A percentile compares a stretch with the other conserved stretches of the same genome.
Evolutionary conservation across 2,888 invertebrate species (phyloP).

Genomic region (Caenorhabditis sulstoni): DNA sequence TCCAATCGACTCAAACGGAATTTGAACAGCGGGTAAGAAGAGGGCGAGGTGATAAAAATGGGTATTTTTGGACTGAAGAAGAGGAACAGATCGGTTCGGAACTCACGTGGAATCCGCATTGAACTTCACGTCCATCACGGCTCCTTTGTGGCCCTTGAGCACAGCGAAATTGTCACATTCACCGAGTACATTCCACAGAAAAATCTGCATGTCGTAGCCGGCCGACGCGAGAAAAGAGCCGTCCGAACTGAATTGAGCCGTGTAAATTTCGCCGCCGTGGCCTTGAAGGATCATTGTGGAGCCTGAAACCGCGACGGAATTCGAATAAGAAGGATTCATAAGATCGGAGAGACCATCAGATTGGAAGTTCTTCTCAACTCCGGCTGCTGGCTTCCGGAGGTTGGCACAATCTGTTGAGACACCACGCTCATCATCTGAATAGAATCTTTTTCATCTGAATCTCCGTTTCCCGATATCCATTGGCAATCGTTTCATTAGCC

Average conservation of each 20-base stretch:
- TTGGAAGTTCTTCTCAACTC: slow-evolving; percentile 19
- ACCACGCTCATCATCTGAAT: not conserved
- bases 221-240: slow-evolving; percentile 94
- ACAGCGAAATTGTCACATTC: slow-evolving; percentile 97
- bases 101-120: slow-evolving; percentile 73
- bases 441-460: too few species aligned
- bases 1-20: too few species aligned
- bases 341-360: slow-evolving; percentile 13
- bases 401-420: not conserved
- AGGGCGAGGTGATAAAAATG: too few species aligned
- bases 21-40: too few species aligned
- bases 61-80: not conserved
- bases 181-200: slow-evolving; percentile 95
- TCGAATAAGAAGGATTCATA: too few species aligned
- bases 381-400: not conserved
- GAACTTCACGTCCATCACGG: slow-evolving; percentile 89
- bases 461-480: too few species aligned
- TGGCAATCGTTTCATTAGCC: too few species aligned
- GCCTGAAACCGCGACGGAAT: too few species aligned
- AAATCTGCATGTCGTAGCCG: slow-evolving; percentile 90
- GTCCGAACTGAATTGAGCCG: slow-evolving; percentile 94
- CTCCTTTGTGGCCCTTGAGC: slow-evolving; percentile 95
- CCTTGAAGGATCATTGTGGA: slow-evolving; percentile 86
- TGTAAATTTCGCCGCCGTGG: slow-evolving; percentile 96
- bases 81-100: not conserved